phyloP scores from a whole-genome alignment of 2,888 invertebrate genomes.

The Aporophyla nigra region DNA sequence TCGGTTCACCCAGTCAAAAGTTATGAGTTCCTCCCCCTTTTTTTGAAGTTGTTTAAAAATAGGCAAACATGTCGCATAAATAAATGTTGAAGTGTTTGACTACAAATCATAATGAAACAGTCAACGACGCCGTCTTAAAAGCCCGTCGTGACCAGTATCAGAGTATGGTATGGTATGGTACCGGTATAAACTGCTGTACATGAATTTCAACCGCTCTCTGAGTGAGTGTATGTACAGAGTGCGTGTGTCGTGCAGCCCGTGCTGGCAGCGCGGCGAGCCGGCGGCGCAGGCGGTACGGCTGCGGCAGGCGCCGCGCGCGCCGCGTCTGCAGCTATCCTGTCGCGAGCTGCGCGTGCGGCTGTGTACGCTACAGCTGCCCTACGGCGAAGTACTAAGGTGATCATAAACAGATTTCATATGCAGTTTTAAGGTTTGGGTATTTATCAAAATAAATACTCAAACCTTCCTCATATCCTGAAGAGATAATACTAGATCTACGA shows the following conservation, averaged over 20 bases:
- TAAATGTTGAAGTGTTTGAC: not conserved
- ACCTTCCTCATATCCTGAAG: too few species aligned
- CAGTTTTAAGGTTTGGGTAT: not conserved
- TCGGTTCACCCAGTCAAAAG: too few species aligned
- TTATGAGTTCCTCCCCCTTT: too few species aligned
- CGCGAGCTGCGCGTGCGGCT: constrained; percentile 69
- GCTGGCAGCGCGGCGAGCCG: constrained; percentile 75
- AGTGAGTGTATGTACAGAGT: not conserved
- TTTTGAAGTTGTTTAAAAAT: too few species aligned
- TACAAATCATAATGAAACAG: not conserved
- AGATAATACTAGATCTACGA: not conserved
- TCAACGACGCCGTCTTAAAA: too few species aligned
- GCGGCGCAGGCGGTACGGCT: constrained; percentile 67
- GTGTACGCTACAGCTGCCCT: constrained; percentile 77
- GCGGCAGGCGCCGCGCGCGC: constrained; percentile 63
- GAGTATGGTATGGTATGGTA: too few species aligned
- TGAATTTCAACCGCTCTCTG: not conserved
- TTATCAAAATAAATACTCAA: too few species aligned
- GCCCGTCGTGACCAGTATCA: not conserved
- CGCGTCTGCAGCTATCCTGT: constrained; percentile 54
- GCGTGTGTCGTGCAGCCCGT: constrained; percentile 59
- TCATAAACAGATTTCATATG: not conserved
- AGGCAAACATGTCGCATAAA: not conserved
- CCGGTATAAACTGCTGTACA: not conserved
- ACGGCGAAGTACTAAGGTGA: constrained; percentile 73